Base-by-base conservation (phyloP, 2,797 vertebrate genomes). In the Pseudochromis fuscus region DNA sequence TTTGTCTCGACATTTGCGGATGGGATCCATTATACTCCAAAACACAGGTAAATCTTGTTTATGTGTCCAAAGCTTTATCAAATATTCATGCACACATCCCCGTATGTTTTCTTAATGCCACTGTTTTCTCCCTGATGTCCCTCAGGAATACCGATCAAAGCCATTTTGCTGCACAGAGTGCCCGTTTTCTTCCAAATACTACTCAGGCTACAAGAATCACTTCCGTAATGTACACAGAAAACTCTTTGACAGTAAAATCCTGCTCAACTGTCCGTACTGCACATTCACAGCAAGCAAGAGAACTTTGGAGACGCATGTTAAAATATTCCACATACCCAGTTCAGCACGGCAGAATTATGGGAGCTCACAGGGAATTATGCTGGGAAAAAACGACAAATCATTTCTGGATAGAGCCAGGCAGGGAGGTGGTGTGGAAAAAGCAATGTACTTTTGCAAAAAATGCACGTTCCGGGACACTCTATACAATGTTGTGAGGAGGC, bases 191-290 rank as follows among this genome's bases (percentile, higher is more conserved):
- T 99, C 97, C 78, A 98, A 97, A 94, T 98, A 96, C 94, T 99
- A 99, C 94, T 98, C 97, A 69, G 97, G 97, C 66, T 99, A 99
- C 95, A 98, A 98, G 93, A 99, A 98, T 95, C 97, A 99, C 93
- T 99, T 98, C 93, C 96, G 97, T 88, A 98, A 97, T 93, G 97
- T 99, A 64, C 98, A 99, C 92, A 97, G 96, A 38, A 95, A 96
- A 92, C 95, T 96, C 88, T 96, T 98, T 92, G 97, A 98, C 84
- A 96, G 95, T 82, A 95, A 95, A 86, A 97, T 98, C 81, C 95
- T 98, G 63, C 96, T 99, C 82, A 99, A 97, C 91, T 99, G 98
- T 89, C 97, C 97, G 10, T 98, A 98, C 90, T 99, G 98, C 91
- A 95, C 97, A 51, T 99, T 98, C 91, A 97, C 95, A 63, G 97